Evolutionary conservation across 2,113 vertebrate species (phyloP).

Genomic region (human): GRCh38 chr9:17034001-17034500

Average conservation of each 20-base stretch:
- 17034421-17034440: slow-evolving; percentile 24
- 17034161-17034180: background rate
- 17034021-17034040: background rate
- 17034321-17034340: slow-evolving; percentile 34
- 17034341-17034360: slow-evolving; percentile 18
- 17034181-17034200: slow-evolving; percentile 11
- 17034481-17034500: slow-evolving; percentile 23
- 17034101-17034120: background rate
- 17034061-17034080: slow-evolving; percentile 5
- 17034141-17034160: background rate
- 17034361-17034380: slow-evolving; percentile 33
- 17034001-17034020: background rate
- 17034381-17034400: background rate
- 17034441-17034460: slow-evolving; percentile 39
- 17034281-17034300: background rate
- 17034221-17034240: background rate
- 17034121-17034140: slow-evolving; percentile 27
- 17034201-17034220: slow-evolving; percentile 27
- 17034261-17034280: background rate
- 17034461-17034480: background rate
- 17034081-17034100: background rate
- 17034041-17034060: background rate
- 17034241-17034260: background rate
- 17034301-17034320: background rate
- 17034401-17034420: background rate